Evolutionary conservation across 2,113 vertebrate species (phyloP), one percentile per base, ranked within the genome.

Genomic region (Chroicocephalus ridibundus): DNA sequence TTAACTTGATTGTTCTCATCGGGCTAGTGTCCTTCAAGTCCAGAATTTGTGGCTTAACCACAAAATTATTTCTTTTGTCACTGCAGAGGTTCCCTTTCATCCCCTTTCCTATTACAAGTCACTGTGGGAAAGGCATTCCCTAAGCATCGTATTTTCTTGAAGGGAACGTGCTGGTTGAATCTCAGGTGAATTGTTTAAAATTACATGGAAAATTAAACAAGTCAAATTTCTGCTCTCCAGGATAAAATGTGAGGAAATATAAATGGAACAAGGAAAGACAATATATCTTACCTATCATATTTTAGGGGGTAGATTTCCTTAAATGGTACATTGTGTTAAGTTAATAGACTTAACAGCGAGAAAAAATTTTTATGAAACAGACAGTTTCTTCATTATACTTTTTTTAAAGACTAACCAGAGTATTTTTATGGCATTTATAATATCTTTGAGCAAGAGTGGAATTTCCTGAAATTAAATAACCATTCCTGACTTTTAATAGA

Each of bases 381-480:
- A 46, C 21, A 15, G 31, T 42, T 72, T 65, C 5, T 52, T 42
- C 10, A 25, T 84, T 24, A 4, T 34, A 4, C 46, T 44, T 66
- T 54, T 74, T 75, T 44, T 27, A 9, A 34, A 71, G 70, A 64
- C 11, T 66, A 66, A 61, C 8, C 26, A 49, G 86, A 68, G 7
- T 17, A 64, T 78, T 77, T 94, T 92, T 62, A 57, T 85, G 57
- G 4, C 44, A 81, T 88, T 95, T 94, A 40, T 55, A 65, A 76
- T 89, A 75, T 70, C 38, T 80, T 78, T 84, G 75, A 65, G 12
- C 3, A 5, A 86, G 47, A 16, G 54, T 34, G 72, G 32, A 91
- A 81, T 79, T 80, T 16, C 32, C 85, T 74, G 80, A 97, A 86
- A 88, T 91, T 19, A 91, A 94, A 83, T 54, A 71, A 51, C 6